A percentile compares a stretch with the other conserved stretches of the same genome.
Evolutionary conservation across 1,140 invertebrate genomes (phyloP).

Genomic region (Rhopalosiphum padi): DNA sequence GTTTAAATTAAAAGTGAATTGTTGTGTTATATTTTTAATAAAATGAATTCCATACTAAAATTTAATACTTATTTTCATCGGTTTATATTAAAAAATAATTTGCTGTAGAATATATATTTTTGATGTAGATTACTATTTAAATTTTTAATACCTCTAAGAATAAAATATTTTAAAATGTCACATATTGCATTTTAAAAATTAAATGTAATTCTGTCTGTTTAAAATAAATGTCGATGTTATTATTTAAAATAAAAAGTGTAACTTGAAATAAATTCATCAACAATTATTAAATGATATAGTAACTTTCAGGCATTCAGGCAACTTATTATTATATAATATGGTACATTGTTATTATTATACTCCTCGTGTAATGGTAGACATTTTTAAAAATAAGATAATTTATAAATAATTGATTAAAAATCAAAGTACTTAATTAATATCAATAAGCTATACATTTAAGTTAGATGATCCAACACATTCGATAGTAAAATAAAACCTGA

Average conservation of each 20-base stretch:
- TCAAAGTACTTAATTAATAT: not conserved
- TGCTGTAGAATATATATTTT: not conserved
- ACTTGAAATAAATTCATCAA: not conserved
- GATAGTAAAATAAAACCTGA: not conserved
- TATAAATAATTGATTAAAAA: too few species aligned
- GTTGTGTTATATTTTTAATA: not conserved
- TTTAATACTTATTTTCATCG: not conserved
- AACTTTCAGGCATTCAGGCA: not conserved
- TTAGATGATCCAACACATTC: not conserved
- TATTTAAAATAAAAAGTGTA: not conserved
- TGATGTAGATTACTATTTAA: not conserved
- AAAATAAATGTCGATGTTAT: too few species aligned
- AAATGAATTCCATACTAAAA: not conserved
- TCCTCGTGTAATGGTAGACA: not conserved
- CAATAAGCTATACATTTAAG: not conserved
- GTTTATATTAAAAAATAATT: not conserved
- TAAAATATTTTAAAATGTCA: not conserved
- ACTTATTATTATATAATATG: not conserved
- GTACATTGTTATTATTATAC: not conserved
- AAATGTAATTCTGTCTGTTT: not conserved
- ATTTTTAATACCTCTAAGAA: not conserved
- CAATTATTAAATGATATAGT: not conserved
- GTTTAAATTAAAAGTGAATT: not conserved
- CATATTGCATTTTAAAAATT: not conserved
- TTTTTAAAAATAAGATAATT: too few species aligned